Evolutionary conservation across 2,797 vertebrate genomes (phyloP).

Genomic region (Syngnathus rostellatus): DNA sequence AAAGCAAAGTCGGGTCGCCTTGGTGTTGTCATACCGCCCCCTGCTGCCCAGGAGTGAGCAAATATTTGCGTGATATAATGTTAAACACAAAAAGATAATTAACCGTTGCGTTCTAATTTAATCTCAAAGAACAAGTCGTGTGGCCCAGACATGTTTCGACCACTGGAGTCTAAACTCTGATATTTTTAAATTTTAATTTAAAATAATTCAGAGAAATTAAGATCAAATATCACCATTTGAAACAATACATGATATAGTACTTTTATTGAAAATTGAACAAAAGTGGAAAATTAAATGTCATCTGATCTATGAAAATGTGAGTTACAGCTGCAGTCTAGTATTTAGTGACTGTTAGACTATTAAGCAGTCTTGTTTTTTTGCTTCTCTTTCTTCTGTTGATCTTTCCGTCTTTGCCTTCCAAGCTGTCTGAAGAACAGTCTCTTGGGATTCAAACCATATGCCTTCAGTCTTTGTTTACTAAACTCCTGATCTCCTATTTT

Average conservation of each 20-base stretch:
- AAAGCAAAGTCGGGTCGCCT: background rate
- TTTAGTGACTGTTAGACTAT: background rate
- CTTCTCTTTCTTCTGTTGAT: slow-evolving; percentile 49
- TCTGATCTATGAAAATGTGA: background rate
- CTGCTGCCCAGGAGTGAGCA: background rate
- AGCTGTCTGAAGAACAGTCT: slow-evolving; percentile 78
- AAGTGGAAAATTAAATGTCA: background rate
- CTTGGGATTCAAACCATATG: slow-evolving; percentile 85
- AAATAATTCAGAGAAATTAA: too few relatives aligned
- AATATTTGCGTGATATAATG: too few relatives aligned
- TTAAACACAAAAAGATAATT: too few relatives aligned
- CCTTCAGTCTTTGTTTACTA: slow-evolving; percentile 76
- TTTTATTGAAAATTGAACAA: background rate
- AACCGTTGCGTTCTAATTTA: too few relatives aligned
- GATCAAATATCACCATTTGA: too few relatives aligned
- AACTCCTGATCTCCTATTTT: slow-evolving; percentile 74
- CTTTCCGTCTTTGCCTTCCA: slow-evolving; percentile 61
- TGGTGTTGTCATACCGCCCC: background rate
- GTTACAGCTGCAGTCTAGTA: background rate
- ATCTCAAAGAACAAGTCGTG: too few relatives aligned
- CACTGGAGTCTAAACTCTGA: too few relatives aligned
- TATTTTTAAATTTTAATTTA: too few relatives aligned
- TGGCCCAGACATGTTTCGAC: too few relatives aligned
- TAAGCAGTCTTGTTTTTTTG: slow-evolving; percentile 26
- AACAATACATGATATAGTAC: background rate